Evolutionary conservation across 53 echinoderm and acorn worm species (phyloP).

Genomic region (Holothuria leucospilota): DNA sequence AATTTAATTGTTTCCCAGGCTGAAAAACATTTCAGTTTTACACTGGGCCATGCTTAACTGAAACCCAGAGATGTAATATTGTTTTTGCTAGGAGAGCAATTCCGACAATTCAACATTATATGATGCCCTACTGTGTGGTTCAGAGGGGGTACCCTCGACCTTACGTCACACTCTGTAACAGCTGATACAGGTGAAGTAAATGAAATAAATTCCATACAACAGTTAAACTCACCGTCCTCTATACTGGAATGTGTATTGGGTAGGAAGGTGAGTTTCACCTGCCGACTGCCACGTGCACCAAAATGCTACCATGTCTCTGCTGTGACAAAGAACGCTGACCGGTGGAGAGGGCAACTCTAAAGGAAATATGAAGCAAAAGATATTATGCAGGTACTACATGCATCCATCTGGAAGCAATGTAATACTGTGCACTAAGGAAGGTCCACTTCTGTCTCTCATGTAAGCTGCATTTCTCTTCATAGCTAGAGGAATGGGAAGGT

Average conservation of each 20-base stretch:
- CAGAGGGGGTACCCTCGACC: too few relatives aligned
- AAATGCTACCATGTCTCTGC: conserved; percentile 32
- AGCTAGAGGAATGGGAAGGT: too few relatives aligned
- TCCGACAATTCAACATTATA: too few relatives aligned
- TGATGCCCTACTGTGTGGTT: too few relatives aligned
- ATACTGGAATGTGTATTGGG: conserved; percentile 20
- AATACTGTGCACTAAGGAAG: background rate
- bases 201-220: background rate
- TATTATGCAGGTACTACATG: background rate
- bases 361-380: background rate
- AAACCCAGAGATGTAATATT: too few relatives aligned
- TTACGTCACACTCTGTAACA: too few relatives aligned
- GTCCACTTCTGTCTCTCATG: background rate
- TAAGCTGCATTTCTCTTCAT: too few relatives aligned
- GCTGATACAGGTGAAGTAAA: background rate
- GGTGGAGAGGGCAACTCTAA: conserved; percentile 17
- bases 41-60: too few relatives aligned
- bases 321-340: background rate
- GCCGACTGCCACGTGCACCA: conserved; percentile 30
- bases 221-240: conserved; percentile 15
- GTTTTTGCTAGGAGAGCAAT: too few relatives aligned
- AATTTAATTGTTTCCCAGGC: too few relatives aligned
- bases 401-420: background rate
- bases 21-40: too few relatives aligned
- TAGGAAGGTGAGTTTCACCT: background rate